These are phyloP conservation scores for Sebastolobus altivelis DNA, from an alignment of 2,797 vertebrate genomes.

Conservation along the genomic window DNA sequence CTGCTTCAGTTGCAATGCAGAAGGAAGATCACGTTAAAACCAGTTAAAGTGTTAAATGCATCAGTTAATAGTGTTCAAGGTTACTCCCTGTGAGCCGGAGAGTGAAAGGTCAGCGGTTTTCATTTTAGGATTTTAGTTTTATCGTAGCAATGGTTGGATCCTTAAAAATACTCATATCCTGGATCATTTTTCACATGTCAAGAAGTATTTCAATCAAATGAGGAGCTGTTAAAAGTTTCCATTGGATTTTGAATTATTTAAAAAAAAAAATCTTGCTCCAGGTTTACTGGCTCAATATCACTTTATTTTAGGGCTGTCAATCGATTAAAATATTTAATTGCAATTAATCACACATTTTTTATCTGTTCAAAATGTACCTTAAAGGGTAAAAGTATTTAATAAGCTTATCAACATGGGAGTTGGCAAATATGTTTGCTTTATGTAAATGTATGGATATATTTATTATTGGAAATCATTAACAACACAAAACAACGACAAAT, in stretches of 20 bases:
- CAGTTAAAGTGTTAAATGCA: not conserved
- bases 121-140: not conserved
- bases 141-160: not conserved
- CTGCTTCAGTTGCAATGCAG: not conserved
- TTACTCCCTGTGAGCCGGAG: not conserved
- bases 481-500: too few relatives aligned
- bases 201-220: not conserved
- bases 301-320: not conserved
- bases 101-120: not conserved
- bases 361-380: too few relatives aligned
- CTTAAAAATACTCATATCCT: not conserved
- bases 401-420: too few relatives aligned
- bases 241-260: not conserved
- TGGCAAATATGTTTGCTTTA: too few relatives aligned
- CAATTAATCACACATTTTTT: too few relatives aligned
- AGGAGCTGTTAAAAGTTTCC: not conserved
- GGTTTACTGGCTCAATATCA: not conserved
- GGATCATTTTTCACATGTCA: not conserved
- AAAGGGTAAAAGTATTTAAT: too few relatives aligned
- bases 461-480: too few relatives aligned
- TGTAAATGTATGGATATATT: too few relatives aligned
- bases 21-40: not conserved
- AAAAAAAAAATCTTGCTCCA: not conserved
- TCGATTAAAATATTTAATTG: not conserved
- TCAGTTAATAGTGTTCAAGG: not conserved